Base-by-base conservation (phyloP, 2,113 vertebrate species). In the Ploceus nigricollis region DNA sequence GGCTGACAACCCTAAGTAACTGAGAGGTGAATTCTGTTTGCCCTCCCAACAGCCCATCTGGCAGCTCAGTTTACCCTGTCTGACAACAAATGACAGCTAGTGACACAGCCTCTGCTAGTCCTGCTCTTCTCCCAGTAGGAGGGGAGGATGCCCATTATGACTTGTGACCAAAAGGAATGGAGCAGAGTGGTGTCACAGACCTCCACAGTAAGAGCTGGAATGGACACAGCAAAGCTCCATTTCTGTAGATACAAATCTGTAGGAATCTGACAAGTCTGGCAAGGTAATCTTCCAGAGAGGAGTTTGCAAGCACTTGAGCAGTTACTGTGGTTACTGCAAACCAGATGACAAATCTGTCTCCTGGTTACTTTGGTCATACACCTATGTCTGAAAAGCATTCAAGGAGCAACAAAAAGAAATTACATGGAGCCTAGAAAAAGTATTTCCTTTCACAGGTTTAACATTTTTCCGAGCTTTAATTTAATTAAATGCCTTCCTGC, bases 401-500 rank as follows among this genome's bases (percentile, higher is more conserved):
- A 79, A 94, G 57, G 73, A 84, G 28, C 10, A 44, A 80, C 7
- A 20, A 64, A 93, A 91, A 40, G 23, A 80, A 89, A 91, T 79
- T 71, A 65, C 25, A 33, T 9, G 16, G 33, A 66, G 18, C 33
- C 31, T 66, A 54, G 30, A 68, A 75, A 73, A 94, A 72, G 27
- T 60, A 31, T 71, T 83, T 83, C 13, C 30, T 83, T 87, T 84
- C 69, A 75, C 7, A 77, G 27, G 13, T 63, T 86, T 78, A 89
- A 89, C 50, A 71, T 81, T 89, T 89, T 93, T 70, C 72, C 1
- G 1, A 58, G 27, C 60, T 92, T 86, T 92, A 92, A 93, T 93
- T 86, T 90, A 89, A 93, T 88, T 86, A 86, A 92, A 80, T 88
- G 54, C 60, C 23, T 92, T 92, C 33, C 50, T 89, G 76, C 21